A percentile compares a stretch with the other conserved stretches of the same genome.
These are phyloP conservation scores for Vanessa cardui DNA, from an alignment of 2,888 invertebrate species.

Conservation along the genomic window DNA sequence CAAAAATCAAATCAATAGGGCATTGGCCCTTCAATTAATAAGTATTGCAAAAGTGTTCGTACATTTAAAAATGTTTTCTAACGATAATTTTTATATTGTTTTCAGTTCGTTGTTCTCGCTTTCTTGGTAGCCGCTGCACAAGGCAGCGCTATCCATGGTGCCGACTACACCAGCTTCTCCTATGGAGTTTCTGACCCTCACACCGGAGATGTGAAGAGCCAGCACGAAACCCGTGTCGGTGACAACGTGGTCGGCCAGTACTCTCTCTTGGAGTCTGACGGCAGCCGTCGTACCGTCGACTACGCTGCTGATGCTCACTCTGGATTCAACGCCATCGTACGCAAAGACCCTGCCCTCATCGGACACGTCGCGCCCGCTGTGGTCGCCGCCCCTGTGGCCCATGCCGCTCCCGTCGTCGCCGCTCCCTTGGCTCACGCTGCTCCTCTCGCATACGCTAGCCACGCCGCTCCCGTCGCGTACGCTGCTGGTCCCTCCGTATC, in stretches of 20 bases:
- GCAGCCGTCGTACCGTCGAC: constrained; percentile 85
- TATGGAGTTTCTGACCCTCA: constrained; percentile 75
- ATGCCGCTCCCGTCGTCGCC: constrained; percentile 43
- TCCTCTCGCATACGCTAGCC: constrained; percentile 40
- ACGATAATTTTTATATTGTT: constrained; percentile 44
- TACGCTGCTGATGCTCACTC: constrained; percentile 80
- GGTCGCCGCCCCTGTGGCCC: constrained; percentile 44
- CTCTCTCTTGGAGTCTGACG: constrained; percentile 83
- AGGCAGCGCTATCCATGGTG: constrained; percentile 68
- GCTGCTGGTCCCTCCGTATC: constrained; percentile 41
- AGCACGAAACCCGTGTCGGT: constrained; percentile 84
- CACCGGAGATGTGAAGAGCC: constrained; percentile 78
- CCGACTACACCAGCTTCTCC: constrained; percentile 73
- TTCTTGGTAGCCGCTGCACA: constrained; percentile 71
- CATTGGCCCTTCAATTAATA: constrained; percentile 7
- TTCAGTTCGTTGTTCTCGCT: constrained; percentile 75
- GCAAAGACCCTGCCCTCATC: constrained; percentile 70
- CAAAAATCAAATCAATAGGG: constrained; percentile 9
- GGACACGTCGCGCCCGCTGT: constrained; percentile 52
- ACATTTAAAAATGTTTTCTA: neutral
- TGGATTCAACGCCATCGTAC: constrained; percentile 83
- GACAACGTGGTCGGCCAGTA: constrained; percentile 83
- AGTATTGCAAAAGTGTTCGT: neutral
- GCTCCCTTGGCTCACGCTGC: constrained; percentile 48
- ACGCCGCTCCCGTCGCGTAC: constrained; percentile 43